phyloP scores from a whole-genome alignment of 2,888 invertebrate genomes.

The Xanthia icteritia region DNA sequence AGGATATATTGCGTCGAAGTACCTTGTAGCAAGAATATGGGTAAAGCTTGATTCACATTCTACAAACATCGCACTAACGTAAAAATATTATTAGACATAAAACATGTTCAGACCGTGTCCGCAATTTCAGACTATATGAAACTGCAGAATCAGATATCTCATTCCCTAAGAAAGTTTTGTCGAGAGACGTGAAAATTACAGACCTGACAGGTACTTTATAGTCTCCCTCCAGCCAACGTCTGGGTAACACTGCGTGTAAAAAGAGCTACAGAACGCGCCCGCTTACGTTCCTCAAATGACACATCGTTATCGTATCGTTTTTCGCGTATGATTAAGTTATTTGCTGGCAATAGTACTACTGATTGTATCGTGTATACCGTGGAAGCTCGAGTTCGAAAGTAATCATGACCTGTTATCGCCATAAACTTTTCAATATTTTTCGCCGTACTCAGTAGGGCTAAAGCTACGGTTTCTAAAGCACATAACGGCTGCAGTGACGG shows the following conservation, averaged over 20 bases:
- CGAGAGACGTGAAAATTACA: not conserved
- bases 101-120: not conserved
- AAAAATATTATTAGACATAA: not conserved
- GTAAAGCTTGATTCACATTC: not conserved
- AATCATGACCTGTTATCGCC: not conserved
- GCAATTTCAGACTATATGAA: not conserved
- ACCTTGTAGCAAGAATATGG: not conserved
- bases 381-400: not conserved
- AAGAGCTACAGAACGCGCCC: not conserved
- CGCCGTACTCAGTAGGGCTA: not conserved
- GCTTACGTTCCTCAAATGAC: not conserved
- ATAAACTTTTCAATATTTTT: not conserved
- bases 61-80: not conserved
- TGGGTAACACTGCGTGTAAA: not conserved
- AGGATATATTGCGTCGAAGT: not conserved
- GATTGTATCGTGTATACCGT: not conserved
- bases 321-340: not conserved
- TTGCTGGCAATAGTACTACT: slow-evolving; percentile 8
- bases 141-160: not conserved
- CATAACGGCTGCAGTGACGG: not conserved
- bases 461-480: not conserved
- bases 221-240: not conserved
- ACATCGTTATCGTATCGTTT: not conserved
- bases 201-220: not conserved
- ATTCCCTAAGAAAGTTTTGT: not conserved